These are phyloP conservation scores for Hesperophylax magnus DNA, from an alignment of 1,140 invertebrate species.

Conservation along the genomic window DNA sequence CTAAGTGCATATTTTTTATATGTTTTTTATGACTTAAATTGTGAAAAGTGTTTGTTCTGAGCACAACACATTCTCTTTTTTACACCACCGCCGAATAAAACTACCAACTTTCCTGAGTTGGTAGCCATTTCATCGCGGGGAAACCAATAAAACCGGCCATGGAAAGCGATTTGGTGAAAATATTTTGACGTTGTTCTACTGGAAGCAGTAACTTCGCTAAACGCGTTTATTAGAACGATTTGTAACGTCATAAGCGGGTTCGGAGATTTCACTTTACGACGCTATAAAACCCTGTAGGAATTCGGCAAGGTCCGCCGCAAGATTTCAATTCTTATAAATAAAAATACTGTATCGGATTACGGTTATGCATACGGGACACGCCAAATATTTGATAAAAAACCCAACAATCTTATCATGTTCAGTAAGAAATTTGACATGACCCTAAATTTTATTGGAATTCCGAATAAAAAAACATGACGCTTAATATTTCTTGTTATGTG, in stretches of 20 bases:
- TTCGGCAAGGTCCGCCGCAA: background rate
- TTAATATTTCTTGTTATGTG: background rate
- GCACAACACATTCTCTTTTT: too few species aligned
- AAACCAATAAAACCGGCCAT: constrained; percentile 32
- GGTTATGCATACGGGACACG: background rate
- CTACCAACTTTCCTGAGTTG: constrained; percentile 6
- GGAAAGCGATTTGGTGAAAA: constrained; percentile 26
- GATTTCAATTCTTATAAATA: too few species aligned
- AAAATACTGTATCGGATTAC: background rate
- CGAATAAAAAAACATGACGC: background rate
- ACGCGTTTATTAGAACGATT: constrained; percentile 38
- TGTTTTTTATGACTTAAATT: too few species aligned
- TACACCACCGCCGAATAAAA: background rate
- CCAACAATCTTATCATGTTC: background rate
- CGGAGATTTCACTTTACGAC: constrained; percentile 31
- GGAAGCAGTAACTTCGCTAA: constrained; percentile 22
- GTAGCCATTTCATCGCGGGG: constrained; percentile 22
- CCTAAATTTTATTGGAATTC: background rate
- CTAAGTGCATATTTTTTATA: too few species aligned
- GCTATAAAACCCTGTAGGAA: constrained; percentile 15
- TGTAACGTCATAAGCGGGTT: constrained; percentile 33
- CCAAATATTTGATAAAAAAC: background rate
- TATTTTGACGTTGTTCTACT: constrained; percentile 33
- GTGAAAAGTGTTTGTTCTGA: too few species aligned
- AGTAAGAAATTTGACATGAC: background rate